Conservation (phyloP, 2,113 vertebrate genomes). For the Onychostruthus taczanowskii region DNA sequence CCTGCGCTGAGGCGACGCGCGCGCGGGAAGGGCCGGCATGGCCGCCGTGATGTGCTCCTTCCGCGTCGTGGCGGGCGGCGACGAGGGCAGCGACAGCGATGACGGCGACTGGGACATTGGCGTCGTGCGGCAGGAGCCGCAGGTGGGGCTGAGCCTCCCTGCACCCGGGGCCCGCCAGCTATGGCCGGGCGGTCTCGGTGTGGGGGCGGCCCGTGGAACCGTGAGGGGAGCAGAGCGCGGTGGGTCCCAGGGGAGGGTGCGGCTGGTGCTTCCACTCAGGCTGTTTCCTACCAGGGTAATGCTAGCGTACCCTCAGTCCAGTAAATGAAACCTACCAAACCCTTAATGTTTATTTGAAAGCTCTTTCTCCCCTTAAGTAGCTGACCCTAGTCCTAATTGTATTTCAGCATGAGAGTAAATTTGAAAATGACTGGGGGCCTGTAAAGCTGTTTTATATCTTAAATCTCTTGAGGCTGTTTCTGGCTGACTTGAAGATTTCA, state of each 20-base stretch:
- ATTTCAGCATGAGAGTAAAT: neutral
- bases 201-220: accelerated
- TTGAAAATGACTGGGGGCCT: accelerated
- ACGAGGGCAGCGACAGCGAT: constrained; percentile 68
- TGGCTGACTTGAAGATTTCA: neutral
- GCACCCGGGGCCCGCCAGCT: neutral
- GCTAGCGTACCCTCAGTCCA: accelerated
- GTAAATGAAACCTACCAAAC: too few species aligned
- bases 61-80: constrained; percentile 44
- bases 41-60: accelerated
- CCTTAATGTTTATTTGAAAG: neutral
- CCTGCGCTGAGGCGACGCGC: accelerated
- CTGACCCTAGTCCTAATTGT: accelerated
- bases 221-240: neutral
- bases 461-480: neutral
- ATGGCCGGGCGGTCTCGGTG: too few species aligned
- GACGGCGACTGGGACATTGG: constrained; percentile 72
- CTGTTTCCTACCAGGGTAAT: accelerated
- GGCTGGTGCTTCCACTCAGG: too few species aligned
- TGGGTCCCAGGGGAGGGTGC: accelerated
- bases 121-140: neutral
- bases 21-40: neutral
- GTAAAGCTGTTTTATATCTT: neutral
- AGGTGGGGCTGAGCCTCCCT: neutral
- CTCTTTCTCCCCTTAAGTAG: accelerated